Evolutionary conservation across 2,888 invertebrate species (phyloP), one percentile per base, ranked within the genome.

Genomic region (Chymomyza caudatula): DNA sequence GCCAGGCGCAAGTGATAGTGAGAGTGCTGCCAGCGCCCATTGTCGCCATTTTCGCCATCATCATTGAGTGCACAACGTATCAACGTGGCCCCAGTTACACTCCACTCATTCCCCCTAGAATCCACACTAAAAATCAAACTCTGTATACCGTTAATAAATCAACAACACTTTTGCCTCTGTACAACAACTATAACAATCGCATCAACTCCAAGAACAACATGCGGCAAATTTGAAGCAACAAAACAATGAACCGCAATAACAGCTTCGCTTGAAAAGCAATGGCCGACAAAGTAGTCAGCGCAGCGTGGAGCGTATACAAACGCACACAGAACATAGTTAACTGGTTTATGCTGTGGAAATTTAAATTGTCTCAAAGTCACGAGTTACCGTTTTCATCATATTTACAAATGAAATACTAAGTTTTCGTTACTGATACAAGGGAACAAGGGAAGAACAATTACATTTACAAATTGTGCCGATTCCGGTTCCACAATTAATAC

Each of bases 141-240:
- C 71, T 71, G 74, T 73, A 68, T 74, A 70, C 74, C 88, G 83
- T 87, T 87, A 85, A 87, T 87, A 88, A 88, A 88, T 87, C 87
- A 88, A 88, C 88, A 85, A 81, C 77, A 75, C 78, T 76, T 79
- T 77, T 77, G n/a, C n/a, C n/a, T n/a, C n/a, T n/a, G n/a, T n/a
- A n/a, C n/a, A n/a, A n/a, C n/a, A n/a, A n/a, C n/a, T n/a, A n/a
- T n/a, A n/a, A n/a, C n/a, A n/a, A n/a, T n/a, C n/a, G n/a, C n/a
- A n/a, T n/a, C 69, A 76, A 73, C 85, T 76, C 72, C 62, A 59
- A 49, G 70, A 69, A 72, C 71, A 60, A 57, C 65, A 75, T 52
- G 60, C 65, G 66, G 81, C 64, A 77, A 83, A 77, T 83, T 77
- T 71, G 65, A 77, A 66, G 60, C 75, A 71, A 63, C 78, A 74